Base-by-base conservation (phyloP, 1,140 invertebrate species). In the Drosophila lacteicornis region DNA sequence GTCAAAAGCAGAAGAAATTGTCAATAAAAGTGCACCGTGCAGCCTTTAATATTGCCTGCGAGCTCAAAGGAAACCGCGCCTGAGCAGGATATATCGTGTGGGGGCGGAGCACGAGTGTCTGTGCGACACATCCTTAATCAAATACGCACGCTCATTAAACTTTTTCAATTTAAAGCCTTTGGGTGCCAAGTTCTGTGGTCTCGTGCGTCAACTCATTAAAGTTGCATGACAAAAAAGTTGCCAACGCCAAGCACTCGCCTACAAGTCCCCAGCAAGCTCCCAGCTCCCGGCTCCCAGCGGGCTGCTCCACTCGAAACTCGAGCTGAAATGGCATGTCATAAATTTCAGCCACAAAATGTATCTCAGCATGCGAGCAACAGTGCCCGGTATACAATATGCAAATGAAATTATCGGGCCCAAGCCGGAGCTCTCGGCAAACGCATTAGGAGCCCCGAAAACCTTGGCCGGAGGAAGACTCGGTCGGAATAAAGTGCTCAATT, bases 71-170 rank as follows among this genome's bases (percentile, higher is more conserved):
- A 30, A 51, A 30, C 51, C 57, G 33, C 46, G 19, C 36, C 45
- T 25, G 12, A 53, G 11, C 40, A 19, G 25, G 25, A 60, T 58
- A n/a, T 17, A 8, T 12, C 17, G 17, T 17, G 50, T 55, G 11
- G 19, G 15, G 45, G 38, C 17, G 33, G 33, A 11, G 8, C 22
- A 8, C 33, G 45, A 11, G 36, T 50, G 40, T 36, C 27, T 53
- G 46, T 40, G 56, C 33, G 53, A 56, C 56, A 22, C 53, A 47
- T 42, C 47, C 69, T 82, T 79, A 82, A 82, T 86, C 82, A 85
- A 85, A 86, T 79, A 85, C 84, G 80, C 77, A 88, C 77, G 73
- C 77, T 80, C 85, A 88, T 88, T 87, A 88, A 87, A 87, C 84
- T 87, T 87, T 87, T 87, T 87, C 84, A 87, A 87, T 87, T 87